Evolutionary conservation across 2,113 vertebrate genomes (phyloP), one percentile per base, ranked within the genome.

Genomic region (Reinhardtius hippoglossoides): DNA sequence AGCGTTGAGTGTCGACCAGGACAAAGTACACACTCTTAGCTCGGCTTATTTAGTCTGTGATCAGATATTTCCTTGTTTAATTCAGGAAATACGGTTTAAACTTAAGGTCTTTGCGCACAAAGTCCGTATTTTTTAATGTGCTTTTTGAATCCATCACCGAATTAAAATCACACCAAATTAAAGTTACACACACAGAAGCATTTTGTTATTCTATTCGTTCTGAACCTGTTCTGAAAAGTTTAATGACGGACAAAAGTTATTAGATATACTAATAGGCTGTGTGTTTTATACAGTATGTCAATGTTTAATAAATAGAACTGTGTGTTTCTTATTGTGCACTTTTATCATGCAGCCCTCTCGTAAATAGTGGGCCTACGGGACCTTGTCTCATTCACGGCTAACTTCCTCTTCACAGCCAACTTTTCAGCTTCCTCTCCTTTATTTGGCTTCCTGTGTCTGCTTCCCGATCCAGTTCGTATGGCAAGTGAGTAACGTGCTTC

Each of bases 361-460:
- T 44, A 48, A 18, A 16, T 6, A 48, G 44, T 0, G 0, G 5
- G 44, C 44, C 15, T 5, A 18, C 5, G 1, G 44, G 44, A 48
- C 1, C 44, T 18, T 48, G 16, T 48, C 42, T 44, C 42, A 44
- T 44, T 44, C 44, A 48, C 15, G 4, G 15, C 50, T n/a, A 54
- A n/a, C 9, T 54, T 54, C 14, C 50, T 54, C 50, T n/a, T 20
- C 20, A 10, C 20, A n/a, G 50, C 2, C 50, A 54, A 54, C 46
- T 50, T 31, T 50, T 9, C 50, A 54, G 13, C 20, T 10, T 2
- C 40, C 62, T 42, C 46, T 0, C 9, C 40, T 72, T 70, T 80
- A 52, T 85, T 78, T 78, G 59, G 71, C 73, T 61, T 66, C 35
- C 59, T 13, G 44, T 82, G 74, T 87, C 90, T 81, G 73, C 76